A percentile compares a stretch with the other conserved stretches of the same genome.
Conservation (phyloP, 2,888 invertebrate genomes). For the Scaptomyza cyrtandrae region DNA sequence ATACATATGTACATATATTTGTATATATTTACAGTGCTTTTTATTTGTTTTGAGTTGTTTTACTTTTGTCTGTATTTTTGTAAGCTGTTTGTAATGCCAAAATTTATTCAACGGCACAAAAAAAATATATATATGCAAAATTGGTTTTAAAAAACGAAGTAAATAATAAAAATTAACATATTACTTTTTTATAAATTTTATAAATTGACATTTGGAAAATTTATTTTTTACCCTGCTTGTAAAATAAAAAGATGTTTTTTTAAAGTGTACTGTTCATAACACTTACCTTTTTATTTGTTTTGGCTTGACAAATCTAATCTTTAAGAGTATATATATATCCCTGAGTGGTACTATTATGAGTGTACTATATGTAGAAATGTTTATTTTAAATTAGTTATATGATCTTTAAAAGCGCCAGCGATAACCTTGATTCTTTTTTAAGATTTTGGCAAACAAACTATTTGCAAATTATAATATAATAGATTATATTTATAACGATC, state of each 20-base stretch:
- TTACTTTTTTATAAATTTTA: no score
- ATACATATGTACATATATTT: not conserved
- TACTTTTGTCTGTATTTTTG: not conserved
- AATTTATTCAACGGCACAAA: constrained; percentile 11
- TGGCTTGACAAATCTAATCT: constrained; percentile 10
- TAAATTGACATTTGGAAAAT: no score
- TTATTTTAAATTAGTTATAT: not conserved
- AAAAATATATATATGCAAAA: not conserved
- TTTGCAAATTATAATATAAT: not conserved
- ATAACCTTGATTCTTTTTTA: not conserved
- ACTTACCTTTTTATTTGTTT: not conserved
- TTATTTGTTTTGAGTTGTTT: constrained; percentile 1
- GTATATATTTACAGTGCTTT: not conserved
- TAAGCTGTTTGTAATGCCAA: constrained; percentile 4
- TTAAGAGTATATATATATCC: not conserved
- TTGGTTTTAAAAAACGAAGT: no score
- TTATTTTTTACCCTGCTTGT: not conserved
- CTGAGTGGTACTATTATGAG: not conserved
- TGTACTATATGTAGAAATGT: not conserved
- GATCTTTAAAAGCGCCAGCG: not conserved
- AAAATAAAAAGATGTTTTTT: not conserved
- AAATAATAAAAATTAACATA: no score
- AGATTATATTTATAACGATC: not conserved
- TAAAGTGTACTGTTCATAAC: not conserved
- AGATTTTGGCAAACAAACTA: not conserved